These are phyloP conservation scores for Campopleginae sp. DNA, from an alignment of 2,888 invertebrate genomes.

Conservation along the genomic window DNA sequence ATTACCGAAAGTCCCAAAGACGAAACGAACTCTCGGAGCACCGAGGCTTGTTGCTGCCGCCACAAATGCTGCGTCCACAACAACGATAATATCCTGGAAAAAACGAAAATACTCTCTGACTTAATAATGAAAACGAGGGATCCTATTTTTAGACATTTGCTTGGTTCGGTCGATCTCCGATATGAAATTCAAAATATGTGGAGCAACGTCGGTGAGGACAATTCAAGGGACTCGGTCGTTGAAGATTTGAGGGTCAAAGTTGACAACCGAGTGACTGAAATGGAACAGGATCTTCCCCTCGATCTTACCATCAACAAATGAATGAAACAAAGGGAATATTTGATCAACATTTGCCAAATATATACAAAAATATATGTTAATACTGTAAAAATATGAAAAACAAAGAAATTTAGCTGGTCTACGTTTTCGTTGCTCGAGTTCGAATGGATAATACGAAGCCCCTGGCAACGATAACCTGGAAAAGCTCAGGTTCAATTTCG, in stretches of 20 bases:
- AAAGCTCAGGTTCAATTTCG: constrained; percentile 10
- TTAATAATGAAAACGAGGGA: constrained; percentile 81
- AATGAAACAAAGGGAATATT: constrained; percentile 46
- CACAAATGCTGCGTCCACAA: constrained; percentile 82
- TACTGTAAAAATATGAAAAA: constrained; percentile 17
- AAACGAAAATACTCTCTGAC: constrained; percentile 82
- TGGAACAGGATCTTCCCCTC: constrained; percentile 84
- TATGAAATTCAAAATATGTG: constrained; percentile 81
- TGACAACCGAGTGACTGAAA: constrained; percentile 78
- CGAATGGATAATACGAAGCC: constrained; percentile 49
- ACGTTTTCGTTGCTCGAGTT: constrained; percentile 71
- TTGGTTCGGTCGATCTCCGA: constrained; percentile 80
- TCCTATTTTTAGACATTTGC: constrained; percentile 79
- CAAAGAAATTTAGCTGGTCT: constrained; percentile 70
- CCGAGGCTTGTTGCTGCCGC: constrained; percentile 76
- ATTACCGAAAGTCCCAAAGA: constrained; percentile 72
- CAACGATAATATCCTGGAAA: constrained; percentile 80
- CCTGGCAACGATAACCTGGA: constrained; percentile 68
- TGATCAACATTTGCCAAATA: constrained; percentile 59
- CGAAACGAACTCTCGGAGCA: constrained; percentile 16
- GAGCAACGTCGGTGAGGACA: constrained; percentile 75
- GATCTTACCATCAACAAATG: constrained; percentile 84
- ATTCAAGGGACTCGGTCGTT: constrained; percentile 70
- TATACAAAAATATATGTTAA: constrained; percentile 38
- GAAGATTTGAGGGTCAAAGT: constrained; percentile 84